Evolutionary conservation across 2,797 vertebrate genomes (phyloP).

Genomic region (Halcyon leucocephala): DNA sequence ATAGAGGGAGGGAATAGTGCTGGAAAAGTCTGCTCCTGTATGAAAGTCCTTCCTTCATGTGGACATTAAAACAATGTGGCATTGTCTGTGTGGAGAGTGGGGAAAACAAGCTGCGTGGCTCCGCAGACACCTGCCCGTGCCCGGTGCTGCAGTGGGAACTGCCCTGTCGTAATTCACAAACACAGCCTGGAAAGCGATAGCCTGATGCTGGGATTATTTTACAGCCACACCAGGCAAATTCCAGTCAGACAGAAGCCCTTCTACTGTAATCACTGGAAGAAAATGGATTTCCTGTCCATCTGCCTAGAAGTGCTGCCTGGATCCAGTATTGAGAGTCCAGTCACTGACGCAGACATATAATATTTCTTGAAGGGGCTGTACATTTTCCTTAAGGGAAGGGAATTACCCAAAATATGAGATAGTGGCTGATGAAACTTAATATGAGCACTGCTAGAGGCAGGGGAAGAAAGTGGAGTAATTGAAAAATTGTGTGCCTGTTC

Average conservation of each 20-base stretch:
- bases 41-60: constrained; percentile 55
- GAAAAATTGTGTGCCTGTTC: not conserved
- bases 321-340: not conserved
- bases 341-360: not conserved
- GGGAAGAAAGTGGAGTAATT: not conserved
- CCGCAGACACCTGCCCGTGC: constrained; percentile 23
- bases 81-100: constrained; percentile 35
- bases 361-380: not conserved
- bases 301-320: not conserved
- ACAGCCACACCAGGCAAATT: constrained; percentile 72
- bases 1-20: not conserved
- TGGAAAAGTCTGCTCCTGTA: constrained; percentile 24
- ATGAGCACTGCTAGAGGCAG: not conserved
- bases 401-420: constrained; percentile 35
- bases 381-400: not conserved
- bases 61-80: constrained; percentile 81
- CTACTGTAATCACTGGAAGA: constrained; percentile 69
- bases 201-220: constrained; percentile 77
- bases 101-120: constrained; percentile 44
- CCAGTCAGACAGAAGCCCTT: constrained; percentile 78
- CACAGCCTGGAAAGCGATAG: constrained; percentile 79
- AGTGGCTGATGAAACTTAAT: constrained; percentile 20
- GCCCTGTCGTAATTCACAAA: constrained; percentile 78
- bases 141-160: not conserved
- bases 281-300: constrained; percentile 81